phyloP scores from a whole-genome alignment of 2,797 vertebrate species.

The Peromyscus attwateri region DNA sequence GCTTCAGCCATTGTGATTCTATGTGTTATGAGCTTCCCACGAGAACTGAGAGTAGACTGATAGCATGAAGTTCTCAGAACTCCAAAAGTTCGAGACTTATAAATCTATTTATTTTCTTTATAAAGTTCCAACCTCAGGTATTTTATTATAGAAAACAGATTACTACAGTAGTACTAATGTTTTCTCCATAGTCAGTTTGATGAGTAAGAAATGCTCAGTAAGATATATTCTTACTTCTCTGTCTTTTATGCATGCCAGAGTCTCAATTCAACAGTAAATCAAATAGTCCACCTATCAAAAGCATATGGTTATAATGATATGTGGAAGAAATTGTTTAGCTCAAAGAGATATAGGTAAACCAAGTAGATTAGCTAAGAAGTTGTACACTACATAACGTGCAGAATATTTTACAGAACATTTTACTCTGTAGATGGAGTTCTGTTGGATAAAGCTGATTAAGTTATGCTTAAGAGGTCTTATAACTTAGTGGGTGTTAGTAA shows the following conservation, averaged over 20 bases:
- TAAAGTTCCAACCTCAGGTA: not conserved
- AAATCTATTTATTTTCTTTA: not conserved
- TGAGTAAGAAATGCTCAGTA: not conserved
- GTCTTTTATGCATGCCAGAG: not conserved
- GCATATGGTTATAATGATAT: not conserved
- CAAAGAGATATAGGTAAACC: not conserved
- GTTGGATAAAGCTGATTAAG: not conserved
- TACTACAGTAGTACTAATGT: not conserved
- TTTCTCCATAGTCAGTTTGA: not conserved
- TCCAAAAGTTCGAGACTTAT: not conserved
- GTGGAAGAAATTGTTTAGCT: constrained; percentile 20
- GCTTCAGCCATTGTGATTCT: not conserved
- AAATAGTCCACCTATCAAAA: not conserved
- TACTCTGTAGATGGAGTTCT: not conserved
- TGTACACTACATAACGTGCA: not conserved
- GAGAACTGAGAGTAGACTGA: not conserved
- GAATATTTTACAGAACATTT: not conserved
- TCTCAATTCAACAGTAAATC: not conserved
- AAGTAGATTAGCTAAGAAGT: not conserved
- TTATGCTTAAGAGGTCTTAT: not conserved
- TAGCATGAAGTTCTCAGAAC: not conserved
- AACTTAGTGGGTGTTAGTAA: not conserved
- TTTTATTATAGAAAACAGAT: not conserved
- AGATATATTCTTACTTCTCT: not conserved
- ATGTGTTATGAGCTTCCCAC: not conserved